These are phyloP conservation scores for Euschistus heros DNA, from an alignment of 1,140 invertebrate genomes.

Conservation along the genomic window DNA sequence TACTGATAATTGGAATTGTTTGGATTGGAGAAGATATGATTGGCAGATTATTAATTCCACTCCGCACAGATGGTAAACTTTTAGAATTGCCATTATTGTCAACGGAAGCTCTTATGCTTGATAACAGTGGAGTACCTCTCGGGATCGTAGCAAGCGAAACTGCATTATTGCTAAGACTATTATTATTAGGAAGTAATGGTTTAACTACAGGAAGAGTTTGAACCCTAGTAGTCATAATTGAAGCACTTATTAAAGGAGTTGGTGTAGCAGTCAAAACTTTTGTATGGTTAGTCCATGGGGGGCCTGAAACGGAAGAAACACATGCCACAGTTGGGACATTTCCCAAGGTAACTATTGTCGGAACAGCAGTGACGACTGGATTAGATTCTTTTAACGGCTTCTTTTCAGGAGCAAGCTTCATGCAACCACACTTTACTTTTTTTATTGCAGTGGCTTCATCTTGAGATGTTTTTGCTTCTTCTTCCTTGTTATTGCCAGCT, in stretches of 20 bases:
- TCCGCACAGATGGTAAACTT: too few relatives aligned
- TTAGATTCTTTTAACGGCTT: constrained; percentile 18
- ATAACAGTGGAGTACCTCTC: too few relatives aligned
- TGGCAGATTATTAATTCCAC: not conserved
- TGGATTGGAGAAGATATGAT: not conserved
- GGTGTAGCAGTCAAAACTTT: not conserved
- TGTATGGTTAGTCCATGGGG: not conserved
- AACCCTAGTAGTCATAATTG: not conserved
- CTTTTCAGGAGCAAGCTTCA: constrained; percentile 4
- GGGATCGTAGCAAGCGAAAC: too few relatives aligned
- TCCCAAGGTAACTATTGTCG: too few relatives aligned
- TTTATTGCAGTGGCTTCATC: not conserved
- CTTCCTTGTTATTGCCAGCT: not conserved
- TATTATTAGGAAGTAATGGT: not conserved
- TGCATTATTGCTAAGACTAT: not conserved
- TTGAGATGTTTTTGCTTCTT: not conserved
- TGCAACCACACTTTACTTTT: constrained; percentile 19
- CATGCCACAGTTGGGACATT: not conserved
- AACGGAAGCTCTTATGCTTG: too few relatives aligned
- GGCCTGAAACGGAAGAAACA: not conserved
- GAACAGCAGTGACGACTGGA: not conserved
- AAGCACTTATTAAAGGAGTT: constrained; percentile 1
- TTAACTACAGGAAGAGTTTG: constrained; percentile 1
- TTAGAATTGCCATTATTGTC: too few relatives aligned
- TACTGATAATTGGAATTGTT: not conserved